Evolutionary conservation across 2,888 invertebrate genomes (phyloP).

Genomic region (Hymenopus coronatus): DNA sequence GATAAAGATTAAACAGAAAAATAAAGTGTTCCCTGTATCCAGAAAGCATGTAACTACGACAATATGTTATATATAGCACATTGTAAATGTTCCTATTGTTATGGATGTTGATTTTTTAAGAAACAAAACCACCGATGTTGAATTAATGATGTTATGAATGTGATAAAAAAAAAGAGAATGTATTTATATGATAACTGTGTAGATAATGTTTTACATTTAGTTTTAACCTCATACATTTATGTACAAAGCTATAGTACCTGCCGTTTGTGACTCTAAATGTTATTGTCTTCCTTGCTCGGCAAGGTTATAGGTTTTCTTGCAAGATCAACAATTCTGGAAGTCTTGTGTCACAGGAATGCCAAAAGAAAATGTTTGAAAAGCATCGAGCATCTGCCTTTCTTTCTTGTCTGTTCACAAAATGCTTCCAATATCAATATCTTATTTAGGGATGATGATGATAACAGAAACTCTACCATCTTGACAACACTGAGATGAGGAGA

Average conservation of each 20-base stretch:
- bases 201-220: background rate
- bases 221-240: background rate
- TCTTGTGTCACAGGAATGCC: no score
- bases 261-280: background rate
- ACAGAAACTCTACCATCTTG: no score
- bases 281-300: background rate
- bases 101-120: background rate
- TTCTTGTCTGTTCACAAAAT: no score
- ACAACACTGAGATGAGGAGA: no score
- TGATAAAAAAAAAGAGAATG: background rate
- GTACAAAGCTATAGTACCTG: slow-evolving; percentile 15
- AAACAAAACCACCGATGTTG: background rate
- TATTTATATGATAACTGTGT: background rate
- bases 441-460: no score
- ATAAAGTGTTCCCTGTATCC: background rate
- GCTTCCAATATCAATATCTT: no score
- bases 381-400: no score
- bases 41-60: background rate
- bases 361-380: no score
- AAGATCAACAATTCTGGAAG: background rate
- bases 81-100: background rate
- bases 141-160: background rate
- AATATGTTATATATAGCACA: background rate
- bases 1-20: background rate
- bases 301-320: background rate